Evolutionary conservation across 2,113 vertebrate species (phyloP), one percentile per base, ranked within the genome.

Genomic region (Brachirus orientalis): DNA sequence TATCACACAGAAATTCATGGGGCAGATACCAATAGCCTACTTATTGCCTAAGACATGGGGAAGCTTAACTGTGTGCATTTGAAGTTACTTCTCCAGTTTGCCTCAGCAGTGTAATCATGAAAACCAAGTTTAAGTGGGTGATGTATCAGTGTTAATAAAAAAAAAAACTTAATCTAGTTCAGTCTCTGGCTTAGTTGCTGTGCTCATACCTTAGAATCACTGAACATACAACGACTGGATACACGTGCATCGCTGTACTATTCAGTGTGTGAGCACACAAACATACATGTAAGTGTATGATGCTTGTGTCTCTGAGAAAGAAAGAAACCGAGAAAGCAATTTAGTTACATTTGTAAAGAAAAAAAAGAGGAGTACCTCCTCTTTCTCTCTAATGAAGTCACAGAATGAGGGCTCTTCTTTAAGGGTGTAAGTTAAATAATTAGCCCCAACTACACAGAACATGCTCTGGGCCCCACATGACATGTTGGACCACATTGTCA

Each of bases 341-440:
- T 28, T 28, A 28, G 28, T 28, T 28, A 28, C 28, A 28, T 28
- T 28, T 6, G 28, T 28, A 70, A 61, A n/a, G 20, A 69, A 72
- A 70, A 28, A 59, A 3, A 45, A 55, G 40, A 53, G 33, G 28
- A 22, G 55, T 35, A 13, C 63, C 53, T 44, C 28, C 57, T 62
- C 47, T 69, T 63, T 56, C 28, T 36, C 19, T 60, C 63, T 62
- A 75, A 75, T 79, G 83, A 44, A 65, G 57, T 67, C 79, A 50
- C 71, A 14, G 45, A 72, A 59, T 33, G 33, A 64, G 53, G 57
- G 59, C 71, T 28, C 28, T 28, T 28, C 65, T 57, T 72, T 71
- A 67, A 45, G 77, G 69, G 40, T 67, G 74, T 65, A 72, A 79
- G 77, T 67, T 71, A 61, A 71, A 61, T 56, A 68, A 83, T 64